These are phyloP conservation scores for Tortrix viridana DNA, from an alignment of 2,888 invertebrate genomes.

Conservation along the genomic window DNA sequence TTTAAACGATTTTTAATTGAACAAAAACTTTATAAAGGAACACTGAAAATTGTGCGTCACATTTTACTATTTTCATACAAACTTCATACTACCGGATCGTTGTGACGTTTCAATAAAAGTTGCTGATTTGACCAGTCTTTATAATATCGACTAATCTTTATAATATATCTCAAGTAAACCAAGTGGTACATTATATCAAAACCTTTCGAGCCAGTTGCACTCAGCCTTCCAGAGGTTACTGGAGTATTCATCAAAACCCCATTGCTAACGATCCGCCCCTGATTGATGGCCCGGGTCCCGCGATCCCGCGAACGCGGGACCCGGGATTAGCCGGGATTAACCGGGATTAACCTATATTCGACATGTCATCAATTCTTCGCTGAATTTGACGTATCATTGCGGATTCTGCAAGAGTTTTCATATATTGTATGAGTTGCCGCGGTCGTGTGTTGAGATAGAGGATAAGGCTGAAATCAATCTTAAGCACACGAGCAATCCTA, in stretches of 20 bases:
- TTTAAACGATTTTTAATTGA: too few species aligned
- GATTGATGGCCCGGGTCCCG: constrained; percentile 17
- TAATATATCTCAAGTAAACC: too few species aligned
- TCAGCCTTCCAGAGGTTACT: not conserved
- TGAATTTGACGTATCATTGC: constrained; percentile 26
- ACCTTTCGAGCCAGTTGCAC: constrained; percentile 1
- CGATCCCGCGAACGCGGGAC: constrained; percentile 10
- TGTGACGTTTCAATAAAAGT: too few species aligned
- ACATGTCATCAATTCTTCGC: constrained; percentile 32
- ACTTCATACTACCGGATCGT: too few species aligned
- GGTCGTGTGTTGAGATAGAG: not conserved
- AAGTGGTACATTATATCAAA: constrained; percentile 3
- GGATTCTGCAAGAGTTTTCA: constrained; percentile 17
- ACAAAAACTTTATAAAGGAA: too few species aligned
- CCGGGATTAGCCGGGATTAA: constrained; percentile 17
- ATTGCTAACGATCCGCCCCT: constrained; percentile 10
- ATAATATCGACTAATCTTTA: too few species aligned
- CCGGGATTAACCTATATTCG: constrained; percentile 35
- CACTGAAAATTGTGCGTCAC: too few species aligned
- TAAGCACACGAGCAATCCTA: too few species aligned
- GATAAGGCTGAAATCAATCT: too few species aligned
- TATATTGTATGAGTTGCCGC: constrained; percentile 6
- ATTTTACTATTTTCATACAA: too few species aligned
- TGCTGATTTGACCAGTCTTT: too few species aligned
- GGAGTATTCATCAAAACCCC: constrained; percentile 3